Base-by-base conservation (phyloP, 2,113 vertebrate species). In the Romanogobio albipinnatus region DNA sequence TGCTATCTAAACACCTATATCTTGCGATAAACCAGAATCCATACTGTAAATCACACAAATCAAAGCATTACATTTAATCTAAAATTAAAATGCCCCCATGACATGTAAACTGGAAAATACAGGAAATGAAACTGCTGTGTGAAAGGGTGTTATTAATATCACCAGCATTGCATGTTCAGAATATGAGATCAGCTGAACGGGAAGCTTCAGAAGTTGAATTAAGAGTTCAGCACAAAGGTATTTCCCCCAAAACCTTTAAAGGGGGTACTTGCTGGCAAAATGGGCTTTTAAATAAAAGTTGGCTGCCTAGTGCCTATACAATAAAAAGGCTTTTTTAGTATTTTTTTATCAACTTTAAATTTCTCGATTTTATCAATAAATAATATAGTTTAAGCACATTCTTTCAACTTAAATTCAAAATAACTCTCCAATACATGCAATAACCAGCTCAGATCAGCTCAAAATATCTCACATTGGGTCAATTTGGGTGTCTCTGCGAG, bases 131-230 rank as follows among this genome's bases (percentile, higher is more conserved):
- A 26, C 59, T 24, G 19, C 76, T 47, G 45, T 49, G 17, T 14
- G 17, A 19, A 51, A 36, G 43, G 26, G 5, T 81, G 24, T 49
- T 43, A 51, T 66, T 49, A 17, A 13, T 13, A 24, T 13, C 10
- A n/a, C 13, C 2, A 10, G 33, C 61, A 39, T 17, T 79, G 56
- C 76, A 24, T 8, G 36, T n/a, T 61, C 76, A 78, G 22, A 78
- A 43, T 43, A 14, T 24, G 58, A 45, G 56, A 45, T 45, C 58
- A 79, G 13, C 76, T 61, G 76, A 62, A n/a, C 76, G 26, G 56
- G 58, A 79, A 79, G 36, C 74, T 17, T 53, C 56, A 62, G 36
- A 39, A 61, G 56, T 45, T 79, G 56, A 61, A 9, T 45, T 62
- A 6, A 6, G 58, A 47, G 29, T 71, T 70, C 15, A 56, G 13